Conservation (phyloP, 1,140 invertebrate species). For the Glomeris maerens region DNA sequence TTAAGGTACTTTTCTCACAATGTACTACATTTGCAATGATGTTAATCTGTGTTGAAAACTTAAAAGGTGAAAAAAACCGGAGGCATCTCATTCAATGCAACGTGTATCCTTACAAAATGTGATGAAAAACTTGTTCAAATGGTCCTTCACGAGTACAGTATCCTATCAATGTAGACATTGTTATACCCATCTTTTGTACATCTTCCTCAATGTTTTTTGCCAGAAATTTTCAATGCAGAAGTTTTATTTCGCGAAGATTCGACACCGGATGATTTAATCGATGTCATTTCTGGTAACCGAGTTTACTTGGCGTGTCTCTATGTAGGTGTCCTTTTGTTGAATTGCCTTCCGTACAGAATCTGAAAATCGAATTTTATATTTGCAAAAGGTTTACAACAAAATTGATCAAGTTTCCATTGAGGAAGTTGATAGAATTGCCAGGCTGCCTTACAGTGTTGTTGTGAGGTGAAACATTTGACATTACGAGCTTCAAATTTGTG, state of each 20-base stretch:
- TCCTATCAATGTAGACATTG: conserved; percentile 12
- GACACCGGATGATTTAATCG: conserved; percentile 90
- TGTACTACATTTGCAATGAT: conserved; percentile 3
- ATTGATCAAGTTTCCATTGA: conserved; percentile 99
- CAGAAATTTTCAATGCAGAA: conserved; percentile 94
- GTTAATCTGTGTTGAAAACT: conserved; percentile 13
- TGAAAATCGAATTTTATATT: conserved; percentile 34
- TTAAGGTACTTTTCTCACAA: conserved; percentile 51
- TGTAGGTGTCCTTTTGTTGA: conserved; percentile 31
- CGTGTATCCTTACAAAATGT: conserved; percentile 78
- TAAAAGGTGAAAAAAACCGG: conserved; percentile 83
- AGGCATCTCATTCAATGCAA: conserved; percentile 97
- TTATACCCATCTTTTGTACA: conserved; percentile 4
- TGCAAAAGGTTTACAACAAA: conserved; percentile 98
- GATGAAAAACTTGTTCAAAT: conserved; percentile 97
- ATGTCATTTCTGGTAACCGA: conserved; percentile 94
- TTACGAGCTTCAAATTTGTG: background rate
- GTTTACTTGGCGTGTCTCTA: conserved; percentile 95
- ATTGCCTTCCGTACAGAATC: conserved; percentile 2
- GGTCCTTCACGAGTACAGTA: conserved; percentile 93
- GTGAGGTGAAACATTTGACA: conserved; percentile 55
- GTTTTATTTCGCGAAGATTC: conserved; percentile 90
- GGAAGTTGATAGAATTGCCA: conserved; percentile 89
- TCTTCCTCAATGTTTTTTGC: conserved; percentile 11
- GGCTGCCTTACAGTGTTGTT: conserved; percentile 78